Evolutionary conservation across 2,888 invertebrate genomes (phyloP), one percentile per base, ranked within the genome.

Genomic region (Hofmannophila pseudospretella): DNA sequence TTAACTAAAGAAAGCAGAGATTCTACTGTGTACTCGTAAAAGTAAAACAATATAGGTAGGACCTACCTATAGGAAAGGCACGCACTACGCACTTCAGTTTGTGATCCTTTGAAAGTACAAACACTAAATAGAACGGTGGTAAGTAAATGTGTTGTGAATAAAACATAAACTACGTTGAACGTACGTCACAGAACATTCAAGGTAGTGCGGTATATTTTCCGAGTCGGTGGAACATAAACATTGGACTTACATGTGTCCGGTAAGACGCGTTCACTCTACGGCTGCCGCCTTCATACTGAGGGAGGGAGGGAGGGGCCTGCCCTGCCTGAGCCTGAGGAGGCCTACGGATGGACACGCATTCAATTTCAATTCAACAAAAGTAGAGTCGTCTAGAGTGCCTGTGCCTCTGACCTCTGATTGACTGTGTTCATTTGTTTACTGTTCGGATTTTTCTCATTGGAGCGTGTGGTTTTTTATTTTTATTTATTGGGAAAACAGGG

Each of bases 201-300:
- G 8, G 23, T n/a, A 8, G n/a, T n/a, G 7, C 23, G 23, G 8
- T 23, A 2, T n/a, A 16, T 32, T 33, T 33, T 23, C 32, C 25
- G 25, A 23, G 32, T 25, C 32, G 32, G 32, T 23, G 23, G n/a
- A 23, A n/a, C 13, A 23, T 25, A 20, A 25, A 25, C 25, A 33
- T 13, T 25, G 23, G 12, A 34, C 34, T 34, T 16, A 34, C 34
- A 13, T 34, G 19, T 4, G 23, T 23, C n/a, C 23, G 23, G 7
- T 2, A 1, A 20, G 23, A 32, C 32, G 67, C 64, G 61, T 53
- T 51, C 51, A 38, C 49, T 44, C 44, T 48, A 39, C 58, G 50
- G 45, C 51, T 49, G 58, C 51, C 45, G 49, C 44, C 45, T 51
- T 49, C 48, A 49, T 49, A 71, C 71, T 71, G 53, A 13, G 11